These are phyloP conservation scores for Adrianichthys oophorus DNA, from an alignment of 2,797 vertebrate genomes.

Conservation along the genomic window DNA sequence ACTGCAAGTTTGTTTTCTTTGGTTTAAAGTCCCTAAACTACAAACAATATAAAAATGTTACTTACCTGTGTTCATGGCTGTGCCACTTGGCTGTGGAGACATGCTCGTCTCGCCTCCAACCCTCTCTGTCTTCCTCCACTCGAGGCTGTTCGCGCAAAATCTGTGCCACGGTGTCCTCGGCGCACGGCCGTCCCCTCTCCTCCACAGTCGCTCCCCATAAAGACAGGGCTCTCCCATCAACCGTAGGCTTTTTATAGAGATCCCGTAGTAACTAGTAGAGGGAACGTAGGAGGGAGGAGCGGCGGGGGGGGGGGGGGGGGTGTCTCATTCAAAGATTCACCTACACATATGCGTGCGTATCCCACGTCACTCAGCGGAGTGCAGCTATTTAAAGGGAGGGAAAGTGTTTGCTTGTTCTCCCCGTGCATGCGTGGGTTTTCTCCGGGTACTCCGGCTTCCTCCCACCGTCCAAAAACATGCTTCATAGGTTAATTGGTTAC, in stretches of 20 bases:
- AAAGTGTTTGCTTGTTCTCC: too few relatives aligned
- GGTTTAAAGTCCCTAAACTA: neutral
- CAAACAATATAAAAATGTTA: slow-evolving; percentile 10
- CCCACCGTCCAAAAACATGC: too few relatives aligned
- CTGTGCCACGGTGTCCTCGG: slow-evolving; percentile 43
- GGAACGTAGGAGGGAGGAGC: slow-evolving; percentile 26
- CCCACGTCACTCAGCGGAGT: slow-evolving; percentile 79
- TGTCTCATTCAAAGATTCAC: slow-evolving; percentile 86
- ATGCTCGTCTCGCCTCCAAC: slow-evolving; percentile 30
- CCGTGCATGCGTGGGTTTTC: too few relatives aligned
- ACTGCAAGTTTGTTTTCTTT: neutral
- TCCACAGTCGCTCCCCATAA: slow-evolving; percentile 68
- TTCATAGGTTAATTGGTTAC: too few relatives aligned
- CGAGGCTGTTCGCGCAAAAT: slow-evolving; percentile 31
- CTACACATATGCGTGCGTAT: slow-evolving; percentile 83
- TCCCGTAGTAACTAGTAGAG: slow-evolving; percentile 81
- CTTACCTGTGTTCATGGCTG: slow-evolving; percentile 48
- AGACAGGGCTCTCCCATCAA: slow-evolving; percentile 76
- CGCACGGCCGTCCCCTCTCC: slow-evolving; percentile 47
- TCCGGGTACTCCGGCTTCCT: too few relatives aligned
- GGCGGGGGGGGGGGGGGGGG: slow-evolving; percentile 35
- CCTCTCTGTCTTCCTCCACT: slow-evolving; percentile 32
- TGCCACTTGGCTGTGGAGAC: slow-evolving; percentile 30
- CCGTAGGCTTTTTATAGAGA: slow-evolving; percentile 84
- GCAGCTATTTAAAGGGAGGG: slow-evolving; percentile 75